Base-by-base conservation (phyloP, 1,140 invertebrate species). In the Palaemon carinicauda region DNA sequence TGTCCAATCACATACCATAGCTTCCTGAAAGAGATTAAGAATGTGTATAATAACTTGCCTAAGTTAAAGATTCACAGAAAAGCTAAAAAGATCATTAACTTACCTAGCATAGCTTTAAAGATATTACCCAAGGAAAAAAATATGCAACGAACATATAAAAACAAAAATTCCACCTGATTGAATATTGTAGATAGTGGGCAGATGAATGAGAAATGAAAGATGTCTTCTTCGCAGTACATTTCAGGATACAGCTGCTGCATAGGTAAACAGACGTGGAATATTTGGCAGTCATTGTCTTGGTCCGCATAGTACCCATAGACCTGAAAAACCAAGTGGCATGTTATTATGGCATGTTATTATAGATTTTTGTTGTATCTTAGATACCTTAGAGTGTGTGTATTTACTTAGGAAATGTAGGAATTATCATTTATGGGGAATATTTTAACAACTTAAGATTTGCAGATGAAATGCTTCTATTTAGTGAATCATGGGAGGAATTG, bases 131-230 rank as follows among this genome's bases (percentile, higher is more conserved):
- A 9, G 21, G 29, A 51, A 51, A 24, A 12, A n/a, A n/a, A 24
- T 3, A 79, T 24, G 0, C 0, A 52, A 4, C 4, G 33, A 31
- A 71, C 0, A 15, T 9, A 24, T 1, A 51, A n/a, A 24, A 71
- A 19, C 0, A 17, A 52, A 24, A 29, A 1, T 24, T 27, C 50
- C 41, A 86, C 84, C 77, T 86, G 84, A 3, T 77, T 71, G 60
- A 86, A 86, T 51, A 86, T 86, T 51, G 84, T 86, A 65, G 80
- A 74, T 19, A 33, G 65, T 10, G 84, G 84, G 19, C 84, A 86
- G 60, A 86, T 86, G 78, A 86, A 86, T 17, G 84, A 86, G 60
- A 86, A 86, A 27, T 86, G 84, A 24, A 73, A 80, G 77, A 86
- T 80, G 24, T 86, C 84, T 3, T 69, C 27, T 4, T 21, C 24